A percentile compares a stretch with the other conserved stretches of the same genome.
phyloP scores from a whole-genome alignment of 2,797 vertebrate species.

The Pelobates cultripes region DNA sequence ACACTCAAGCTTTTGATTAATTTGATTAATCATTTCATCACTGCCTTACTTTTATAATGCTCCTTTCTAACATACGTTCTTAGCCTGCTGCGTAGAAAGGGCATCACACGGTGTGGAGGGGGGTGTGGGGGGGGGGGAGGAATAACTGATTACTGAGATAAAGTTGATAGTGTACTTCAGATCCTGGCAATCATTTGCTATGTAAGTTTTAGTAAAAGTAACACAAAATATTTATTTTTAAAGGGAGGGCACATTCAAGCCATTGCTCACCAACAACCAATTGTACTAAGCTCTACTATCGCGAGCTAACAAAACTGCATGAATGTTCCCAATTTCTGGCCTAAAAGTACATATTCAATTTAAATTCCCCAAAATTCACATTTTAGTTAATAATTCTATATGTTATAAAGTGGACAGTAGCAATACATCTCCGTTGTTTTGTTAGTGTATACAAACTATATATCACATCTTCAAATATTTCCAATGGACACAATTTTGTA shows the following conservation, averaged over 20 bases:
- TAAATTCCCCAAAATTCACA: too few relatives aligned
- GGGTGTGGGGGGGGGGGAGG: conserved; percentile 50
- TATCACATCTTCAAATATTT: too few relatives aligned
- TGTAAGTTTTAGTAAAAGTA: background rate
- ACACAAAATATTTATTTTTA: background rate
- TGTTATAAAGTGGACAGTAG: too few relatives aligned
- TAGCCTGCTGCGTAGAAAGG: conserved; percentile 58
- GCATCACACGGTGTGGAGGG: conserved; percentile 37
- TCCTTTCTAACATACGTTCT: conserved; percentile 64
- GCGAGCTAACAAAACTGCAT: too few relatives aligned
- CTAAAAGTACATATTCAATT: too few relatives aligned
- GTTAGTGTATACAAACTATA: too few relatives aligned
- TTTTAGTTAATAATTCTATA: too few relatives aligned
- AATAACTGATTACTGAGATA: conserved; percentile 58
- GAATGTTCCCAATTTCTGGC: too few relatives aligned
- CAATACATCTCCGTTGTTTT: too few relatives aligned
- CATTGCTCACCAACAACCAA: too few relatives aligned
- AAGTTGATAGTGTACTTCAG: conserved; percentile 54
- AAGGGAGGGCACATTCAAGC: background rate
- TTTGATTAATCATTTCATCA: conserved; percentile 59
- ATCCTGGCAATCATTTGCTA: conserved; percentile 22
- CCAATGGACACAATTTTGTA: too few relatives aligned
- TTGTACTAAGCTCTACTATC: too few relatives aligned
- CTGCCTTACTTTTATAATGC: conserved; percentile 57
- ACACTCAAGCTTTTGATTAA: conserved; percentile 51